Conservation (phyloP, 2,797 vertebrate species). For the Otolemur crassicaudatus region DNA sequence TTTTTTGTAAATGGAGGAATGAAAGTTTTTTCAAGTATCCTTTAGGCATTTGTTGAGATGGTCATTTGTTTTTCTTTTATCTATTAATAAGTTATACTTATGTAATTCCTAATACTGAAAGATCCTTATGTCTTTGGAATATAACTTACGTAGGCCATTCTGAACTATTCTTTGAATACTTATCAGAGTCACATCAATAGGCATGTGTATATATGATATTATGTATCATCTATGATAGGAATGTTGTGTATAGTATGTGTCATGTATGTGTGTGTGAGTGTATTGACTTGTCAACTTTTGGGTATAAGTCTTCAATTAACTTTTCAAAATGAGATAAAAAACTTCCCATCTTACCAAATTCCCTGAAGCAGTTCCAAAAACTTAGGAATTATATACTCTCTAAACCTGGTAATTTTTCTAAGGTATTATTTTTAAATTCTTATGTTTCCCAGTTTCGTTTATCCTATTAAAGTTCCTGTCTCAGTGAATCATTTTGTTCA, state of each 20-base stretch:
- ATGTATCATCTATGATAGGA: neutral
- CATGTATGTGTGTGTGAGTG: neutral
- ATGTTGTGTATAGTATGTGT: neutral
- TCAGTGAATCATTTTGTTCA: neutral
- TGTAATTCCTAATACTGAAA: neutral
- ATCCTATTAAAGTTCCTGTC: neutral
- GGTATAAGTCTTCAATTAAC: neutral
- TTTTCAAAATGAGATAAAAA: conserved; percentile 25
- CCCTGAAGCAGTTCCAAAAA: neutral
- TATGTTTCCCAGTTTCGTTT: neutral
- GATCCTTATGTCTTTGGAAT: neutral
- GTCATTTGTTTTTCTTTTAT: neutral
- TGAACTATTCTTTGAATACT: neutral
- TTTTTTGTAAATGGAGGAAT: neutral
- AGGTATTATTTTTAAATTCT: neutral
- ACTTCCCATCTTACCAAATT: neutral
- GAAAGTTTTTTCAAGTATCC: neutral
- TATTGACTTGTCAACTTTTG: neutral
- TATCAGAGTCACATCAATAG: neutral
- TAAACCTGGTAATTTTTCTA: neutral
- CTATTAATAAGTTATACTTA: neutral
- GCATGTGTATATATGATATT: neutral
- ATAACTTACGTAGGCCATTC: neutral
- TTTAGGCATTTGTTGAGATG: neutral
- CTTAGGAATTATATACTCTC: neutral